These are phyloP conservation scores for Sylvilagus floridanus DNA, from an alignment of 2,797 vertebrate genomes.

Conservation along the genomic window DNA sequence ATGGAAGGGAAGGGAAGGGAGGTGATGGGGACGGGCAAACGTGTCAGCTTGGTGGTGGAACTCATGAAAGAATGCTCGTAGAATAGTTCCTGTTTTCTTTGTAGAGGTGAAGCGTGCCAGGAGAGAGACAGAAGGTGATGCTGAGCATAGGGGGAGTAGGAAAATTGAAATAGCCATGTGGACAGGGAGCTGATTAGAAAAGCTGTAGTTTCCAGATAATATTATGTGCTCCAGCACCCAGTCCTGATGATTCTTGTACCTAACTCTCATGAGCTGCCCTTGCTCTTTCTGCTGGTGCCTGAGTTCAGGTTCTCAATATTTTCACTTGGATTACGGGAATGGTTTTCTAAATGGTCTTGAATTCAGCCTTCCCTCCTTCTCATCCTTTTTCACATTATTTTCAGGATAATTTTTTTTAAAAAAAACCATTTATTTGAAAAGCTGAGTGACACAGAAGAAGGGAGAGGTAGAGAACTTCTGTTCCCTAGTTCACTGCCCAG, in stretches of 20 bases:
- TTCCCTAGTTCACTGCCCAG: too few relatives aligned
- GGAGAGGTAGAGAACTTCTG: too few relatives aligned
- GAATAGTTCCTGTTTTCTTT: neutral
- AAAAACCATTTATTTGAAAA: too few relatives aligned
- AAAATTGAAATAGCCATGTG: neutral
- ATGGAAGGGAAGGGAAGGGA: neutral
- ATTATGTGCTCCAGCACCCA: neutral
- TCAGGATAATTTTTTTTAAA: neutral
- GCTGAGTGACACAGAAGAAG: too few relatives aligned
- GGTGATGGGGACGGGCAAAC: neutral
- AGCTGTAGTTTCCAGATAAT: neutral
- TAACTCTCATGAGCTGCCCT: neutral
- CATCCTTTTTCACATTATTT: neutral
- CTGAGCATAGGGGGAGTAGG: neutral
- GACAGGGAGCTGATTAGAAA: conserved; percentile 40
- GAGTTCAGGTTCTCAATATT: neutral
- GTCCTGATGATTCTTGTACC: neutral
- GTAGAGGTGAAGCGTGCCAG: neutral
- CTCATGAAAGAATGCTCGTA: neutral
- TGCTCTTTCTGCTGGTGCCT: neutral
- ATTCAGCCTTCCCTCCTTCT: neutral
- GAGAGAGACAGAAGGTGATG: neutral
- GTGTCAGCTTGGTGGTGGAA: neutral
- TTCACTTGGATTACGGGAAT: neutral
- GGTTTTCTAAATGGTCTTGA: conserved; percentile 13